These are phyloP conservation scores for Charanyca ferruginea DNA, from an alignment of 2,888 invertebrate species.

Conservation along the genomic window DNA sequence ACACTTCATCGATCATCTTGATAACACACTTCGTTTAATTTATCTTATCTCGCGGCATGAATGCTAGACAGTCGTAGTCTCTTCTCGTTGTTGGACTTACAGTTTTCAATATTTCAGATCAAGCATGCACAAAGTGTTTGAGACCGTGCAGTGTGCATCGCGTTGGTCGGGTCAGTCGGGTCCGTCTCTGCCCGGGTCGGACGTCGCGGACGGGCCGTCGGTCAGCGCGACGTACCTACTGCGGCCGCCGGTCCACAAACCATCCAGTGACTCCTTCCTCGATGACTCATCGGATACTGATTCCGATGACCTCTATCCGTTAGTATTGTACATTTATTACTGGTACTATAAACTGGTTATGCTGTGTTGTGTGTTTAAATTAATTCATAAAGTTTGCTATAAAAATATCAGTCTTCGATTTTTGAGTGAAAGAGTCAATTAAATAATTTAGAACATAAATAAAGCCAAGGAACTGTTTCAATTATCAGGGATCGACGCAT, in stretches of 20 bases:
- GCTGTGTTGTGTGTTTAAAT: neutral
- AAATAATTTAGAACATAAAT: no score
- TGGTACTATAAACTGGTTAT: neutral
- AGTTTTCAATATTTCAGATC: slow-evolving; percentile 89
- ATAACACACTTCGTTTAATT: slow-evolving; percentile 35
- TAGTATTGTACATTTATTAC: slow-evolving; percentile 75
- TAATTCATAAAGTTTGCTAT: neutral
- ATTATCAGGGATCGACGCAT: neutral
- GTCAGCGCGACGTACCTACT: slow-evolving; percentile 78
- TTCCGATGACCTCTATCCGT: slow-evolving; percentile 94
- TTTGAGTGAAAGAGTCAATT: neutral
- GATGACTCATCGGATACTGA: slow-evolving; percentile 92
- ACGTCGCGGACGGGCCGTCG: slow-evolving; percentile 83
- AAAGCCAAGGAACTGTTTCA: no score
- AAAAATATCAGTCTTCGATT: neutral
- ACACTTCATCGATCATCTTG: slow-evolving; percentile 24
- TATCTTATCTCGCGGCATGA: neutral
- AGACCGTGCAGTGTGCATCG: slow-evolving; percentile 96
- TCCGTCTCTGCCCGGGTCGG: slow-evolving; percentile 83
- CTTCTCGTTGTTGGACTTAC: neutral
- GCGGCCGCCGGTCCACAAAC: slow-evolving; percentile 92
- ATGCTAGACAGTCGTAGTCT: neutral
- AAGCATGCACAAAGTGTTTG: slow-evolving; percentile 97
- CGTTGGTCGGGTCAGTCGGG: slow-evolving; percentile 90
- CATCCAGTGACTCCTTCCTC: slow-evolving; percentile 89